Percentiles rank a stretch among this genome's conserved stretches.
Conservation (phyloP, 2,113 vertebrate genomes). For the Ifrita kowaldi region DNA sequence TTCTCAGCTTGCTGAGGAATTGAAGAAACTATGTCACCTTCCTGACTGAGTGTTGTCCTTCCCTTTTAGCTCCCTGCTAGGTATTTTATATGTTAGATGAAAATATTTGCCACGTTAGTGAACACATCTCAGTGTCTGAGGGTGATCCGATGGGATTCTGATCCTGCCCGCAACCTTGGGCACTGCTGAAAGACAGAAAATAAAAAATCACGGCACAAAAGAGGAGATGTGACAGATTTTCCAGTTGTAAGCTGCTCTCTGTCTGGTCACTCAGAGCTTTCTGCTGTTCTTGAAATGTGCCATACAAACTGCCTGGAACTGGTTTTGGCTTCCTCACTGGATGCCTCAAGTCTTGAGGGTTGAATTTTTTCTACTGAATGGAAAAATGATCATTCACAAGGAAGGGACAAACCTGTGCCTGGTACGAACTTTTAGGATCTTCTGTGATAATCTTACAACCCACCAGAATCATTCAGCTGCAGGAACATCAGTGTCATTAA, state of each 20-base stretch:
- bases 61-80: neutral
- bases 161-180: neutral
- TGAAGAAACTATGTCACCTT: neutral
- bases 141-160: neutral
- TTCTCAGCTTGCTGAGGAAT: neutral
- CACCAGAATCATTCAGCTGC: neutral
- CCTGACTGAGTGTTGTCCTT: neutral
- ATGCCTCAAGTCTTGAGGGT: neutral
- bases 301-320: neutral
- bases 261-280: neutral
- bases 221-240: neutral
- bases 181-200: neutral
- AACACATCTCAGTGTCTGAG: neutral
- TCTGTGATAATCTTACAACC: neutral
- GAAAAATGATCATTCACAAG: neutral
- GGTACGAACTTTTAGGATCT: neutral
- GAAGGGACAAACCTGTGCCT: neutral
- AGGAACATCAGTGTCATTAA: neutral
- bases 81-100: neutral
- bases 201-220: neutral
- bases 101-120: neutral
- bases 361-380: neutral
- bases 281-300: neutral
- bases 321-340: neutral
- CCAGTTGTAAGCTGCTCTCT: neutral